A percentile compares a stretch with the other conserved stretches of the same genome.
phyloP scores from a whole-genome alignment of 2,888 invertebrate species.

The Acrobasis repandana region DNA sequence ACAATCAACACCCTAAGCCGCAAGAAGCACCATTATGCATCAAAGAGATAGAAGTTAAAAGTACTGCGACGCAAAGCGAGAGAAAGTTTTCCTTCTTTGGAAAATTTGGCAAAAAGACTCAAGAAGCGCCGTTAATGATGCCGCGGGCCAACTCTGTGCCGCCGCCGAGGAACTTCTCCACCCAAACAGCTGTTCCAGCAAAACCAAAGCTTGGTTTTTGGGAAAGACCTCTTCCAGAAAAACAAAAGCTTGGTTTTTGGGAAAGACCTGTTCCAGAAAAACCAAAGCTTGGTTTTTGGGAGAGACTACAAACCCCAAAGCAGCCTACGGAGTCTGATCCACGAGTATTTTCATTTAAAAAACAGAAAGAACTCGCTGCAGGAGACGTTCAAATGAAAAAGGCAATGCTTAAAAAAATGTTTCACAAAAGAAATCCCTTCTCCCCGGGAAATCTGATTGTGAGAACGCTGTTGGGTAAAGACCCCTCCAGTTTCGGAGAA shows the following conservation, averaged over 20 bases:
- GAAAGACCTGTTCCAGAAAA: too few relatives aligned
- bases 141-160: not conserved
- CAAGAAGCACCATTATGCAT: slow-evolving; percentile 64
- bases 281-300: slow-evolving; percentile 30
- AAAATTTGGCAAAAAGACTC: slow-evolving; percentile 56
- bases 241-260: slow-evolving; percentile 43
- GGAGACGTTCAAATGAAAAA: slow-evolving; percentile 63
- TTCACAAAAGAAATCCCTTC: slow-evolving; percentile 69
- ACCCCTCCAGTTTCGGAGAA: slow-evolving; percentile 59
- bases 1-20: slow-evolving; percentile 39
- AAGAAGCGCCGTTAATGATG: slow-evolving; percentile 29
- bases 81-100: slow-evolving; percentile 59
- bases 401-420: slow-evolving; percentile 63
- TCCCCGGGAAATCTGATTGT: slow-evolving; percentile 65
- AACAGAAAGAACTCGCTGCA: slow-evolving; percentile 54
- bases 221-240: too few relatives aligned
- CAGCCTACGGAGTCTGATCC: slow-evolving; percentile 40
- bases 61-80: slow-evolving; percentile 68
- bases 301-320: slow-evolving; percentile 32
- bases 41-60: slow-evolving; percentile 74
- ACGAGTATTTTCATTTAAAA: slow-evolving; percentile 48
- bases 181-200: slow-evolving; percentile 39
- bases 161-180: slow-evolving; percentile 40
- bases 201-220: slow-evolving; percentile 42
- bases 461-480: slow-evolving; percentile 63